Conservation (phyloP, 2,797 vertebrate genomes). For the Aldrovandia affinis region DNA sequence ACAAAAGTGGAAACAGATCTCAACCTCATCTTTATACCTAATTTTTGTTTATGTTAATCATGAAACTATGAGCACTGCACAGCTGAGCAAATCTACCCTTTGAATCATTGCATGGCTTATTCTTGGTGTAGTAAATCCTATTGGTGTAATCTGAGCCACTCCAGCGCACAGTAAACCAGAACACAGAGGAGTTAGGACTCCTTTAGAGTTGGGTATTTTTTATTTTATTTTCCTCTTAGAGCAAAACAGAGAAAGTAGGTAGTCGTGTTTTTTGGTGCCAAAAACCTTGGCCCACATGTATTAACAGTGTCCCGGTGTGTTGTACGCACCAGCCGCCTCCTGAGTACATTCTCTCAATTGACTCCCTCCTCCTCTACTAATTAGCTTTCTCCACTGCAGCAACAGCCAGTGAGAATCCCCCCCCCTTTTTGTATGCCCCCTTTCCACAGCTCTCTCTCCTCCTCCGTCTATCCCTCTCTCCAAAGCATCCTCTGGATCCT, state of each 20-base stretch:
- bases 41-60: neutral
- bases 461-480: neutral
- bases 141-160: neutral
- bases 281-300: neutral
- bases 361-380: slow-evolving; percentile 12
- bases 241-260: neutral
- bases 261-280: neutral
- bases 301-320: neutral
- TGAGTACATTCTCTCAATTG: neutral
- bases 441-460: neutral
- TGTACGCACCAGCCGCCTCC: neutral
- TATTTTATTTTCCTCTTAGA: too few species aligned
- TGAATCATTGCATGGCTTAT: neutral
- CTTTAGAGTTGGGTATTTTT: neutral
- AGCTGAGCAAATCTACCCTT: neutral
- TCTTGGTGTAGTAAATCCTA: neutral
- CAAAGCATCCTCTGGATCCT: slow-evolving; percentile 43
- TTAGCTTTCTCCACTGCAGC: slow-evolving; percentile 20
- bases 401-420: slow-evolving; percentile 4
- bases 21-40: neutral
- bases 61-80: neutral
- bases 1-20: neutral
- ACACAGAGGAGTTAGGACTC: neutral
- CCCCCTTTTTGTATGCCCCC: neutral
- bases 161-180: neutral